Evolutionary conservation across 2,888 invertebrate species (phyloP), one percentile per base, ranked within the genome.

Genomic region (Cheilosia impressa): DNA sequence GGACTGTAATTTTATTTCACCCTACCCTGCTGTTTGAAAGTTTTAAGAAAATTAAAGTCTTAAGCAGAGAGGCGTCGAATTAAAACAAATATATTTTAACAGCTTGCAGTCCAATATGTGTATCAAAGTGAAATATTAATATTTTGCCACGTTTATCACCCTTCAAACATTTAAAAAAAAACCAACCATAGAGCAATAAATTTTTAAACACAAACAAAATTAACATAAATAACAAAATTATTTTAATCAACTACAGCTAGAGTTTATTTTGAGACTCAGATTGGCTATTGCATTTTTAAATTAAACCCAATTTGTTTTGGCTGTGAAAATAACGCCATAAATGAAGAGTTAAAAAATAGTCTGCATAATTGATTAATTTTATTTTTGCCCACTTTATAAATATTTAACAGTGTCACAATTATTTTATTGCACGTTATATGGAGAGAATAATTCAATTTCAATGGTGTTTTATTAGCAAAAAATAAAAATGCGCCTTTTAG

Each of bases 161-260:
- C 34, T 34, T 34, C 2, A 34, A 34, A 34, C 10, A n/a, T 6
- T 15, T 6, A 43, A 66, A 41, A 27, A 68, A 31, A 50, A 52
- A 7, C 19, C 2, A 17, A 1, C 4, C 4, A 55, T 27, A 68
- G 1, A 22, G 22, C 47, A 43, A 57, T 45, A 34, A 57, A 69
- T 69, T 45, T 31, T 57, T 57, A n/a, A 57, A 69, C 34, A 15
- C 15, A 55, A 13, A 31, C 7, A 15, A 47, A 58, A 63, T 19
- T 47, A 63, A 63, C 31, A 50, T 65, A 65, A 63, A 65, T 34
- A 34, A 65, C 24, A 27, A 31, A 27, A 10, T 43, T 17, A 27
- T 62, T 62, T 62, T 62, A n/a, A 27, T 60, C 41, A 58, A 58
- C 22, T 45, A 19, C 17, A 47, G 9, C 4, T 6, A 9, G 1